These are phyloP conservation scores for Cyclargus thomasi DNA, from an alignment of 1,140 invertebrate species.

Conservation along the genomic window DNA sequence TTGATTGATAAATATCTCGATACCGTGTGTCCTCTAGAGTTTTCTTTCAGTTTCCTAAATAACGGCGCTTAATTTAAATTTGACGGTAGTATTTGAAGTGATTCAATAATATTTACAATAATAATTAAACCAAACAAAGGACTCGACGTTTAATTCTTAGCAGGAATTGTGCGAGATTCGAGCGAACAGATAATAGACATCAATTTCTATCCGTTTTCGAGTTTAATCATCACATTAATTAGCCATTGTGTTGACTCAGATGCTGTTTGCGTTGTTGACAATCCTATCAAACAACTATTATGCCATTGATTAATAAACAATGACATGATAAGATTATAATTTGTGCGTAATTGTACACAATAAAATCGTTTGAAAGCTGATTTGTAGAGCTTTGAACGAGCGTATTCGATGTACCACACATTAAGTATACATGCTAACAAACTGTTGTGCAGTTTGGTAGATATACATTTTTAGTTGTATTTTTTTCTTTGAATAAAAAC, in stretches of 20 bases:
- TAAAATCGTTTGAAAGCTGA: conserved; percentile 21
- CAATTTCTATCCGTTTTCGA: conserved; percentile 56
- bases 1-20: background rate
- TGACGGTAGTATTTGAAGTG: background rate
- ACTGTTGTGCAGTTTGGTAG: no score
- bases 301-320: conserved; percentile 54
- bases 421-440: no score
- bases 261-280: conserved; percentile 59
- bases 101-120: background rate
- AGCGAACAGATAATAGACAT: conserved; percentile 54
- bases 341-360: conserved; percentile 30
- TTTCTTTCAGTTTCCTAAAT: background rate
- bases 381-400: background rate
- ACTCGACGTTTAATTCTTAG: conserved; percentile 4
- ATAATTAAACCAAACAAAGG: background rate
- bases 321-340: conserved; percentile 34
- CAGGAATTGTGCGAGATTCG: conserved; percentile 22
- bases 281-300: conserved; percentile 63
- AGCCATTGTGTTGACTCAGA: conserved; percentile 60
- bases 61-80: background rate
- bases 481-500: no score
- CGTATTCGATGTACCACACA: no score
- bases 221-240: conserved; percentile 69
- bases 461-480: no score
- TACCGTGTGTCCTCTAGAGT: background rate